Evolutionary conservation across 2,113 vertebrate species (phyloP), one percentile per base, ranked within the genome.

Genomic region (Alligator mississippiensis): DNA sequence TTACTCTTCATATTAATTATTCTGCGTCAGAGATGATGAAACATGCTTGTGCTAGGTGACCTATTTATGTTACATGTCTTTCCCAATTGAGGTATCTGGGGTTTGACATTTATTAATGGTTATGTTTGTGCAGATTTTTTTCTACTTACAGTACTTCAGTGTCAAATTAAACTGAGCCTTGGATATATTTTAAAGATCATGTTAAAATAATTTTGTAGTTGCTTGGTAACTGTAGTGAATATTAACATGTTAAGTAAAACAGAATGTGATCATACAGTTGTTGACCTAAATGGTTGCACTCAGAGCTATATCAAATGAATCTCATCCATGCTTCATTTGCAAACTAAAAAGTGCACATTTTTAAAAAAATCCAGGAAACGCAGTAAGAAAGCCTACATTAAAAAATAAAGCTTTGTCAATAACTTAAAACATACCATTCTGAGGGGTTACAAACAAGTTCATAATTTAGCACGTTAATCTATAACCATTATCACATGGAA

Each of bases 401-500:
- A 90, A 97, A 95, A 87, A 2, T 2, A 2, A 55, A 25, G 66
- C 25, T 74, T 92, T 96, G 77, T 90, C 94, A 95, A 89, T 95
- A 90, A 93, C 86, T 94, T 91, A 96, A 96, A 95, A 87, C 85
- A 93, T 85, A 93, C 30, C 77, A 63, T 75, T 89, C 82, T 84
- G 83, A 30, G 72, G 82, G 91, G 68, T 78, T 95, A 86, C 95
- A 93, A 94, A 96, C 90, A 94, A 90, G 77, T 82, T 87, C 27
- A 85, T 90, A 74, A 90, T 95, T 95, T 88, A 90, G 89, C 86
- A 83, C 87, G 74, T 79, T 95, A 92, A 95, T 90, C 85, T 87
- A 87, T 95, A 95, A 97, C 84, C 59, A 94, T 94, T 93, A 90
- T 96, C 85, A 84, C 70, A 87, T 91, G 92, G 34, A 92, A 81